Evolutionary conservation across 2,113 vertebrate species (phyloP).

Genomic region (Colius striatus): DNA sequence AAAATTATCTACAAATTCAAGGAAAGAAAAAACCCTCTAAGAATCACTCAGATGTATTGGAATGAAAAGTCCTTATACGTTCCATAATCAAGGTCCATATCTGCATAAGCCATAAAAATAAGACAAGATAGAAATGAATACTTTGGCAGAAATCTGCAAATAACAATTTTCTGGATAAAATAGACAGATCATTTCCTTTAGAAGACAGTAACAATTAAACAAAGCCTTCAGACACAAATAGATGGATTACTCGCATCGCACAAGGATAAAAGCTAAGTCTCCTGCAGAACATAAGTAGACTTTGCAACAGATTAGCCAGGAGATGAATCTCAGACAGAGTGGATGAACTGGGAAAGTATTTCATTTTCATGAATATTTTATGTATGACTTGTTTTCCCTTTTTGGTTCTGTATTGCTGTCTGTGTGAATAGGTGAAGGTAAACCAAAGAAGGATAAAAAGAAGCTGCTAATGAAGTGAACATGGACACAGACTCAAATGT

Average conservation of each 20-base stretch:
- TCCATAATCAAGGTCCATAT: background rate
- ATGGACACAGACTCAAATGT: conserved; percentile 5
- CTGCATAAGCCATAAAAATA: background rate
- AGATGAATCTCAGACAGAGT: conserved; percentile 16
- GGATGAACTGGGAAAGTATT: conserved; percentile 7
- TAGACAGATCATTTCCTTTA: background rate
- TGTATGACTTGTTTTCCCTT: background rate
- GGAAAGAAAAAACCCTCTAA: background rate
- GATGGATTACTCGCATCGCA: background rate
- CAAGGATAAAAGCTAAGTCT: conserved; percentile 21
- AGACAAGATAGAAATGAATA: background rate
- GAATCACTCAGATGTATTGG: background rate
- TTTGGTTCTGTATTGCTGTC: background rate
- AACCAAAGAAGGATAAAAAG: conserved; percentile 14
- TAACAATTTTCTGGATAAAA: background rate
- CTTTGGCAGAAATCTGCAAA: background rate
- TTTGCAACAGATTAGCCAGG: conserved; percentile 38
- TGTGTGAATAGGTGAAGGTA: conserved; percentile 25
- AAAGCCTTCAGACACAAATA: background rate
- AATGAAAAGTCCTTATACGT: background rate
- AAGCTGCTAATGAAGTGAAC: background rate
- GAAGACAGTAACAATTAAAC: conserved; percentile 7
- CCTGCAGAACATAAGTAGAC: conserved; percentile 18
- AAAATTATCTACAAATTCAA: background rate
- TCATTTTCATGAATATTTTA: conserved; percentile 2